These are phyloP conservation scores for Crepidodera aurea DNA, from an alignment of 2,888 invertebrate species.

Conservation along the genomic window DNA sequence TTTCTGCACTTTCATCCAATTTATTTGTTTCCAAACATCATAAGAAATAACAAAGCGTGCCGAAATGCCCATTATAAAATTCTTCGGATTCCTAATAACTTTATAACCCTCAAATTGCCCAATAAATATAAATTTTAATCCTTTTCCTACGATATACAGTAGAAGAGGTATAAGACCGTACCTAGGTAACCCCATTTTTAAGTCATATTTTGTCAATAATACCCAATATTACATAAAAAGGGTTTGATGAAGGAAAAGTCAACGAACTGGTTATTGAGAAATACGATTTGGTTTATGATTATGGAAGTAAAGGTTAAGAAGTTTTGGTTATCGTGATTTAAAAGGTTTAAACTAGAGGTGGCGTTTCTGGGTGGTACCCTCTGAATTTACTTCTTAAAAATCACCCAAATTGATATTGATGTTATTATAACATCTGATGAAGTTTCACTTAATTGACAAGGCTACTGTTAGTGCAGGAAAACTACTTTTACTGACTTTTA, in stretches of 20 bases:
- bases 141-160: background rate
- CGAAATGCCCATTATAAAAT: background rate
- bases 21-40: conserved; percentile 5
- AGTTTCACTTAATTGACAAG: no score
- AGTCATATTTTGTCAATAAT: conserved; percentile 6
- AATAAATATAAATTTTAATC: conserved; percentile 15
- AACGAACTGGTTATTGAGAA: conserved; percentile 1
- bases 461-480: no score
- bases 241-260: background rate
- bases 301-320: background rate
- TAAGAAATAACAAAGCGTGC: conserved; percentile 11
- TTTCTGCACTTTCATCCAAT: background rate
- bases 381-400: no score
- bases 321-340: no score
- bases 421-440: no score
- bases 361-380: no score
- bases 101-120: conserved; percentile 10
- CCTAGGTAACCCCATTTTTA: background rate
- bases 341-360: no score
- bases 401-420: no score
- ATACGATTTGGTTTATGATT: background rate
- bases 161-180: background rate
- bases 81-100: conserved; percentile 2
- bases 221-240: conserved; percentile 6
- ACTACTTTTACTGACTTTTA: no score